Evolutionary conservation across 2,888 invertebrate genomes (phyloP), one percentile per base, ranked within the genome.

Genomic region (Spisula subtruncata): DNA sequence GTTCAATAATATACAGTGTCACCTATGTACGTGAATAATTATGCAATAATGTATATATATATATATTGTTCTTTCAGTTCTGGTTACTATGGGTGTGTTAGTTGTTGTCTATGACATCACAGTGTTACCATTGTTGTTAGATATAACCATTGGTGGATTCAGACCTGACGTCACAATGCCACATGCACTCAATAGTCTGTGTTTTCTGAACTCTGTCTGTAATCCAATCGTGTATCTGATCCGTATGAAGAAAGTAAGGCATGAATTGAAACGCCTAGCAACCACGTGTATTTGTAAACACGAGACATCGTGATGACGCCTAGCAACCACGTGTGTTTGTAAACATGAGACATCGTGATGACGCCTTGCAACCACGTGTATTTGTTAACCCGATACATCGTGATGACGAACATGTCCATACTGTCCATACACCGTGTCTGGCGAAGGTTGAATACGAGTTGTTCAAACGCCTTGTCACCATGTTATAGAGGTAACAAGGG

Each of bases 51-150:
- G 16, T 51, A 1, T 14, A 51, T 16, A 2, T 51, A 1, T 14
- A 51, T 16, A 2, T 1, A 51, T 48, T 51, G 35, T n/a, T 25
- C 1, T 82, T 86, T 46, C 87, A 87, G 87, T 51, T 32, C 46
- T 87, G 35, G 79, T 87, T 2, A 87, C 83, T 35, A 87, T 83
- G 87, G 87, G 83, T 6, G 54, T 87, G 56, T 41, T 87, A 16
- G 60, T 87, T 8, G 54, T 41, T 20, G 83, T 87, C 8, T 87
- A 87, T 82, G 81, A 87, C 79, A 14, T 83, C 16, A 87, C 87
- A 12, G 46, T 81, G 14, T 56, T 87, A 10, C 87, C 87, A 1
- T n/a, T 87, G 0, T 8, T 87, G 8, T 41, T 87, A 0, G 79
- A 83, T 48, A 35, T 87, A n/a, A 87, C 83, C 29, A 79, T 87